Percentiles rank a stretch among this genome's conserved stretches.
These are phyloP conservation scores for Invenusta paracnida DNA, from an alignment of 2,888 invertebrate genomes.

Conservation along the genomic window DNA sequence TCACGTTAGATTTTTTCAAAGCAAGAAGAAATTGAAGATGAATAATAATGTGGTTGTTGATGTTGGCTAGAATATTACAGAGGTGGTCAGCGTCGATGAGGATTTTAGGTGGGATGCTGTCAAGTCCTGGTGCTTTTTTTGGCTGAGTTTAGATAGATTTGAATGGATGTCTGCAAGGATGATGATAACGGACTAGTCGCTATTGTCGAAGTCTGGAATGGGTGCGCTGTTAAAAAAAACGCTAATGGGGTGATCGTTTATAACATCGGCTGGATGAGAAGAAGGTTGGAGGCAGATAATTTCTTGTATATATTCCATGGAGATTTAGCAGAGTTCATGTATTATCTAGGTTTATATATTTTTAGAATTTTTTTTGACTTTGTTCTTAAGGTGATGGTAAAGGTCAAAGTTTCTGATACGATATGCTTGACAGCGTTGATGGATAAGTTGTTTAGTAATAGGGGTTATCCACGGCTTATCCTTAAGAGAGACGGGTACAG, in stretches of 20 bases:
- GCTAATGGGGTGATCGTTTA: background rate
- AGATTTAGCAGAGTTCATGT: slow-evolving; percentile 18
- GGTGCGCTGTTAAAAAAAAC: background rate
- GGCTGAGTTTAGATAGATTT: slow-evolving; percentile 23
- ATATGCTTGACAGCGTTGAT: slow-evolving; percentile 15
- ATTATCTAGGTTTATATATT: background rate
- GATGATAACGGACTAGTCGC: slow-evolving; percentile 13
- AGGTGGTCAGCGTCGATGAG: slow-evolving; percentile 7
- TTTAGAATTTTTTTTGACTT: slow-evolving; percentile 2
- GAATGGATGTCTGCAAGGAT: background rate
- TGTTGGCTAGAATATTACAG: background rate
- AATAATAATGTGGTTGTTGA: background rate
- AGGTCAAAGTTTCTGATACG: background rate
- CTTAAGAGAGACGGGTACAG: background rate
- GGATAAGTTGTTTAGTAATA: slow-evolving; percentile 16
- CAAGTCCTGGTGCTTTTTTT: background rate
- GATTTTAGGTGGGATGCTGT: slow-evolving; percentile 13
- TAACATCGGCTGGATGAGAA: background rate
- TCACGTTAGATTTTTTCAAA: background rate
- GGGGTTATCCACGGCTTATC: background rate
- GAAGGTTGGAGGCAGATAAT: background rate
- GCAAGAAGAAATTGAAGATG: background rate
- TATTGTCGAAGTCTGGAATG: background rate
- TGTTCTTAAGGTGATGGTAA: background rate
- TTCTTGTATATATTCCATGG: slow-evolving; percentile 22